These are phyloP conservation scores for Hirtodrosophila alboralis DNA, from an alignment of 2,888 invertebrate genomes.

Conservation along the genomic window DNA sequence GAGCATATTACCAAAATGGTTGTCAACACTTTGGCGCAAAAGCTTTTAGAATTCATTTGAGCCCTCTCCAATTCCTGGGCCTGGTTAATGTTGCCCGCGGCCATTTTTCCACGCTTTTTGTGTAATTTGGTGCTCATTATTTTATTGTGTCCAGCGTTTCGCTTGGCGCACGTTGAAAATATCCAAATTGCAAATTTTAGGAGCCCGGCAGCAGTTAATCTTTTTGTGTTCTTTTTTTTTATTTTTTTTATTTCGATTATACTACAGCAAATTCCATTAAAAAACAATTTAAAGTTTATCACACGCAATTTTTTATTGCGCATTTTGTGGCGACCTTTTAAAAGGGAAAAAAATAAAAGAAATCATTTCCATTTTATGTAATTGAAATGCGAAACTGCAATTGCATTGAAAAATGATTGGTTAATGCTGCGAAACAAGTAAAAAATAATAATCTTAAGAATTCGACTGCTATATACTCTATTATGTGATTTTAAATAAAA, in stretches of 20 bases:
- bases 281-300: conserved; percentile 64
- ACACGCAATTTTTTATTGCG: conserved; percentile 36
- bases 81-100: conserved; percentile 57
- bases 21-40: conserved; percentile 70
- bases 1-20: conserved; percentile 69
- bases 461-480: too few relatives aligned
- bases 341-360: too few relatives aligned
- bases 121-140: conserved; percentile 67
- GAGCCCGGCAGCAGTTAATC: conserved; percentile 57
- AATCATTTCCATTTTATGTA: conserved; percentile 14
- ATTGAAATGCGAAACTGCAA: conserved; percentile 14
- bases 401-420: conserved; percentile 17
- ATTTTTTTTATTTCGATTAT: conserved; percentile 34
- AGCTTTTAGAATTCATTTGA: conserved; percentile 67
- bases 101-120: conserved; percentile 68
- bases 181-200: conserved; percentile 62
- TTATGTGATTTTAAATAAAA: too few relatives aligned
- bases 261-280: conserved; percentile 56
- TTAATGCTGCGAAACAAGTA: too few relatives aligned
- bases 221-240: conserved; percentile 22
- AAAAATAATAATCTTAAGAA: too few relatives aligned
- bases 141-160: conserved; percentile 59
- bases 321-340: conserved; percentile 16
- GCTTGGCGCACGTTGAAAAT: conserved; percentile 44
- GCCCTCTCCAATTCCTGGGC: conserved; percentile 21